Conservation (phyloP, 2,113 vertebrate genomes). For the Anguilla japonica region DNA sequence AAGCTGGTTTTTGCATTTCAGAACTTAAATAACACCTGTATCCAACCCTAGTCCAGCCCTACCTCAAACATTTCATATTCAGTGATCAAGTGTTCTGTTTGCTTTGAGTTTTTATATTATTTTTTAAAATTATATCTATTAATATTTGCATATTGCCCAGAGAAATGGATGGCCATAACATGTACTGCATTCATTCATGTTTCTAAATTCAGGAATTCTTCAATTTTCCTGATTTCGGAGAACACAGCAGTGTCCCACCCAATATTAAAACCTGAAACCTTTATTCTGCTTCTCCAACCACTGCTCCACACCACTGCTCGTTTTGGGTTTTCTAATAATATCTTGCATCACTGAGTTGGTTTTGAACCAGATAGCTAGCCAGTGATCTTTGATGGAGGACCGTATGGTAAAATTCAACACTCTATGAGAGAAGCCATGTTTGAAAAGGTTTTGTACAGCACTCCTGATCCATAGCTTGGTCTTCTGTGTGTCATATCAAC, state of each 20-base stretch:
- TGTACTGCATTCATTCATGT: neutral
- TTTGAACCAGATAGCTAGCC: neutral
- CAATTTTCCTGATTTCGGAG: neutral
- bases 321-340: neutral
- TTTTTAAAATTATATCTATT: no score
- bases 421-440: neutral
- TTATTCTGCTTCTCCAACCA: no score
- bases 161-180: neutral
- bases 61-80: no score
- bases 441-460: neutral
- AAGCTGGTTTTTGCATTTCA: neutral
- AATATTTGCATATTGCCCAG: neutral
- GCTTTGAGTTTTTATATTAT: no score
- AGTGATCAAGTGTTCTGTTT: no score
- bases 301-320: neutral
- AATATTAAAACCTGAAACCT: neutral
- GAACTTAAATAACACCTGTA: no score
- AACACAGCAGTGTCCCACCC: neutral
- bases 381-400: neutral
- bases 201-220: neutral
- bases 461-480: constrained; percentile 1
- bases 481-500: neutral
- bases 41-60: no score
- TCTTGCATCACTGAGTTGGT: neutral
- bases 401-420: neutral